Evolutionary conservation across 2,797 vertebrate species (phyloP), one percentile per base, ranked within the genome.

Genomic region (Gadopsis bispinosus): DNA sequence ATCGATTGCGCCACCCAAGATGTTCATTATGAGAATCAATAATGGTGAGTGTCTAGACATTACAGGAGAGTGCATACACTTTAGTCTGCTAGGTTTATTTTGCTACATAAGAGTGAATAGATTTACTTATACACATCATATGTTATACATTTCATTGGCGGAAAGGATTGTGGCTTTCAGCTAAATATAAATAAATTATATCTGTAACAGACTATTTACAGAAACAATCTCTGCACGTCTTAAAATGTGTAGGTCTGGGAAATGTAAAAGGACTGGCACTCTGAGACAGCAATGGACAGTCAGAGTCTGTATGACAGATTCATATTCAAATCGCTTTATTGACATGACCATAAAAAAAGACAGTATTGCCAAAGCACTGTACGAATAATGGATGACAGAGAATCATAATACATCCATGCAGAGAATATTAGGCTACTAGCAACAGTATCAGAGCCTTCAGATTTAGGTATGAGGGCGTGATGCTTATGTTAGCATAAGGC

Each of bases 1-100:
- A 79, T 82, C 17, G n/a, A 83, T 77, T 37, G 8, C 33, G 71
- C 69, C 72, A 50, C 9, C 50, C 54, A 72, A 56, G 37, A 75
- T 67, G 51, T 80, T 62, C 60, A 78, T 78, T 73, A 88, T 74
- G 65, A 71, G 37, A 70, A 60, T 0, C 69, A 68, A 69, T 73
- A 75, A 81, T 65, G 75, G 69, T 16, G 37, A 63, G 39, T 61
- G 39, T 31, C n/a, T 12, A 17, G 53, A 62, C 31, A 51, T 53
- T 31, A 60, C 14, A 37, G 31, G 20, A 54, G 61, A 51, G 43
- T 3, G 7, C 22, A 69, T 10, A n/a, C 5, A 53, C 13, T 47
- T 66, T 29, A 35, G 31, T 66, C 75, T 72, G 41, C 20, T 4
- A 22, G 58, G 56, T 64, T 64, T 77, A 73, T 45, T 67, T 31